Base-by-base conservation (phyloP, 2,113 vertebrate genomes). In the Melierax canorus region DNA sequence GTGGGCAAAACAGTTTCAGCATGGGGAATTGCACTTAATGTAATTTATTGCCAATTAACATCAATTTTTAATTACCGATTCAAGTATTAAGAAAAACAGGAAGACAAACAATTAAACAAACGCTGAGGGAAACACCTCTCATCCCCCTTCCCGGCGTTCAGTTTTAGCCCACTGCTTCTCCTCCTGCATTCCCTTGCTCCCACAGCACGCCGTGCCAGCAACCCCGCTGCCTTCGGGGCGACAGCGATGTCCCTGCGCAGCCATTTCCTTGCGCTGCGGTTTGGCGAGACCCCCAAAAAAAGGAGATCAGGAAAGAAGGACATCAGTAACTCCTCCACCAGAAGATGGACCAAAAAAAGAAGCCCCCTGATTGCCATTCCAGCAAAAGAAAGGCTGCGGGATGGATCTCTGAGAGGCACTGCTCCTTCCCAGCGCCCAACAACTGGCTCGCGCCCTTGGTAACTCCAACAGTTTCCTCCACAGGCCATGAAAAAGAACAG, bases 31-130 rank as follows among this genome's bases (percentile, higher is more conserved):
- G 46, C 56, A 88, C 74, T 96, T 90, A 51, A n/a, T 34, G 20
- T 88, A 81, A 93, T 88, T 91, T 79, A 72, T 75, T 85, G 56
- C 17, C 56, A 95, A 85, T 92, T 82, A 78, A 55, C 56, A 71
- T 82, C 4, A 59, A 43, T 26, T 90, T 94, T 96, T 94, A 74
- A 85, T 88, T 90, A 88, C 69, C 1, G 1, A 72, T 64, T 90
- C 6, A 5, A 90, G 75, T 71, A 72, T 43, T 72, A 75, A 63
- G 51, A 55, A 85, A 82, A 85, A 82, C 38, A 64, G 68, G 79
- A 88, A 69, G 62, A 19, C 16, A 59, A 88, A 74, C 67, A 74
- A 82, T 63, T 86, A 85, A 92, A 73, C n/a, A 73, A 90, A 67
- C 56, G 74, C 32, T 32, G 43, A 75, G 5, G 13, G 15, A 88